These are phyloP conservation scores for Pipistrellus nathusii DNA, from an alignment of 2,797 vertebrate species.

Conservation along the genomic window DNA sequence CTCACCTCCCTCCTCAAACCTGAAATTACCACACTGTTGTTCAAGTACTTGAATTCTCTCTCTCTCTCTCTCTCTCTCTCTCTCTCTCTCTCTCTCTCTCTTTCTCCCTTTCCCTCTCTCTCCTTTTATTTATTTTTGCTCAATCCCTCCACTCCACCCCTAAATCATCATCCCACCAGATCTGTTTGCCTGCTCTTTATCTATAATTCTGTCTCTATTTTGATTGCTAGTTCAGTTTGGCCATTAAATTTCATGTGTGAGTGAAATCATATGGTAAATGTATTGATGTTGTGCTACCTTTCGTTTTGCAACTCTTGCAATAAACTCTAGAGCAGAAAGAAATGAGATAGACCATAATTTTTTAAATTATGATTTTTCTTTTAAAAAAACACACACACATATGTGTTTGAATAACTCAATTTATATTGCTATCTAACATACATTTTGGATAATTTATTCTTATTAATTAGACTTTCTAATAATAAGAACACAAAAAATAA, in stretches of 20 bases:
- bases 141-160: neutral
- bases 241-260: neutral
- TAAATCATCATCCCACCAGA: neutral
- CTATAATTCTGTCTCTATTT: neutral
- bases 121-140: neutral
- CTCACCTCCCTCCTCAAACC: neutral
- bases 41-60: neutral
- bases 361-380: neutral
- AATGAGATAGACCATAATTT: neutral
- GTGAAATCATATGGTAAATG: neutral
- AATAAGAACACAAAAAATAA: neutral
- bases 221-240: neutral
- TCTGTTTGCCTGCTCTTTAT: neutral
- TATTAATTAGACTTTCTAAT: conserved; percentile 15
- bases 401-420: neutral
- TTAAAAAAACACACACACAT: neutral
- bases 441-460: neutral
- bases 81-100: neutral
- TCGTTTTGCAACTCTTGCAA: neutral
- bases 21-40: neutral
- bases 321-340: neutral
- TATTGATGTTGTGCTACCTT: neutral
- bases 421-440: neutral
- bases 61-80: neutral
- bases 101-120: neutral